Conservation (phyloP, 2,113 vertebrate species). For the Bubo bubo region DNA sequence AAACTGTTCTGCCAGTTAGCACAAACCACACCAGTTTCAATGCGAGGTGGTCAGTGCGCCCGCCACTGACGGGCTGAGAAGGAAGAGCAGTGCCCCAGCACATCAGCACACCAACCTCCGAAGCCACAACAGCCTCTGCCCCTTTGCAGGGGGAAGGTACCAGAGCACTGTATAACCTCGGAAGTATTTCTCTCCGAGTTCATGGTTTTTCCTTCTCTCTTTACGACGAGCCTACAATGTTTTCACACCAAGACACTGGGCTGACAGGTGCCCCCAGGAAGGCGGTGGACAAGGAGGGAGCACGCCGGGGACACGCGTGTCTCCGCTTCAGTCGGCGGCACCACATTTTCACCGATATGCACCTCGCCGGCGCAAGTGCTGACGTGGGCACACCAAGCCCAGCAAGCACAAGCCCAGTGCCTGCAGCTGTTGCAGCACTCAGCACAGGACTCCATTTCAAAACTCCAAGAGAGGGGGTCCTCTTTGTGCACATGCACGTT, state of each 20-base stretch:
- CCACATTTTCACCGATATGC: accelerated
- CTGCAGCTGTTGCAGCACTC: neutral
- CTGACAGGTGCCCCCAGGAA: neutral
- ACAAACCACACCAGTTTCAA: neutral
- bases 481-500: neutral
- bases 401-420: neutral
- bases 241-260: neutral
- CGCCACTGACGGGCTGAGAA: neutral
- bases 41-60: too few species aligned
- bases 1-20: neutral
- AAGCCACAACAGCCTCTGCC: neutral
- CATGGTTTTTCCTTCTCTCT: neutral
- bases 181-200: neutral
- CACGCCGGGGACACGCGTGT: accelerated
- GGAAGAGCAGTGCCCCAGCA: neutral
- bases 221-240: neutral
- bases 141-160: too few species aligned
- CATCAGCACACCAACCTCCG: too few species aligned
- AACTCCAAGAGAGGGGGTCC: neutral
- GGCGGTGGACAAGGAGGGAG: neutral
- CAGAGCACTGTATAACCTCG: neutral
- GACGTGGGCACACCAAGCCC: neutral
- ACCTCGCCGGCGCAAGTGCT: accelerated
- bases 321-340: neutral
- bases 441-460: neutral